A percentile compares a stretch with the other conserved stretches of the same genome.
phyloP scores from a whole-genome alignment of 1,140 invertebrate species.

The Liolophura sinensis region DNA sequence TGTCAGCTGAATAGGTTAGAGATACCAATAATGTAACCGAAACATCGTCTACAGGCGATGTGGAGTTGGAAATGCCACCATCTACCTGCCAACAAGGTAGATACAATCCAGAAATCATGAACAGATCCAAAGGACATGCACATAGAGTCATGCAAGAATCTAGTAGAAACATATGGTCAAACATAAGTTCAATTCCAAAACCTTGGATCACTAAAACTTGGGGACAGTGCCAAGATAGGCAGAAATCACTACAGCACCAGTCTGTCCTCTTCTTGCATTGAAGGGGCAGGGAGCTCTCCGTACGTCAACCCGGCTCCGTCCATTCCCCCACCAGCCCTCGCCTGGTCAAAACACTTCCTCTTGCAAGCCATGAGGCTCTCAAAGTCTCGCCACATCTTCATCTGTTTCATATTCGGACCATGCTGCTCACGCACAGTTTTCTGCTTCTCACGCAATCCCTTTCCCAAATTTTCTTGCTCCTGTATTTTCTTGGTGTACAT shows the following conservation, averaged over 20 bases:
- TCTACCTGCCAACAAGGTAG: too few species aligned
- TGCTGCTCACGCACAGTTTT: conserved; percentile 65
- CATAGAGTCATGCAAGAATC: too few species aligned
- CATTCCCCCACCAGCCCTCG: conserved; percentile 15
- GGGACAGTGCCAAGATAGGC: too few species aligned
- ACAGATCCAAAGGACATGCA: too few species aligned
- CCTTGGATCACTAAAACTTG: too few species aligned
- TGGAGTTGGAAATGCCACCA: too few species aligned
- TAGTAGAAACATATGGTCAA: too few species aligned
- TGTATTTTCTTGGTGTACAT: conserved; percentile 61
- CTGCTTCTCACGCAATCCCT: conserved; percentile 66
- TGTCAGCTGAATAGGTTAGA: too few species aligned
- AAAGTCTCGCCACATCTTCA: conserved; percentile 71
- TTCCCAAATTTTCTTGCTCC: conserved; percentile 66
- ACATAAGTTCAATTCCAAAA: too few species aligned
- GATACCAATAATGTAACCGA: too few species aligned
- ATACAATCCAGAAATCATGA: too few species aligned
- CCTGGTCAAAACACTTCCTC: conserved; percentile 39
- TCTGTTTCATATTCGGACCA: conserved; percentile 65
- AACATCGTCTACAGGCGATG: too few species aligned
- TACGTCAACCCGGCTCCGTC: conserved; percentile 23
- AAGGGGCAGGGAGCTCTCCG: conserved; percentile 30
- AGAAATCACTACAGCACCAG: conserved; percentile 36
- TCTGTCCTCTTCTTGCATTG: conserved; percentile 42
- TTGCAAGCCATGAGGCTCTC: conserved; percentile 60